Evolutionary conservation across 2,113 vertebrate species (phyloP).

Genomic region (Festucalex cinctus): DNA sequence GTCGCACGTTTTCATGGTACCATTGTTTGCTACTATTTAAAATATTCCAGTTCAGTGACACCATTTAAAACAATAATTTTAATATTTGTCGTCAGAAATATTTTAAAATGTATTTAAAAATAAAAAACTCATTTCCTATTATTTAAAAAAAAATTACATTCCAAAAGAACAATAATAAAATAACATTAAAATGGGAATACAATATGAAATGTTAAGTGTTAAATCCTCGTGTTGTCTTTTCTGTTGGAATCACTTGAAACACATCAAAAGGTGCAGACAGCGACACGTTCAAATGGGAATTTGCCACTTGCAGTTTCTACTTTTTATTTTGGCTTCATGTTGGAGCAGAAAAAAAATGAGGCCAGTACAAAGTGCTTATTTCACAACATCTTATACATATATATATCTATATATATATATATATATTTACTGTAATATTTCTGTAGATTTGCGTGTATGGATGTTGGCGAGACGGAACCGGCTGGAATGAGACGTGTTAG

Average conservation of each 20-base stretch:
- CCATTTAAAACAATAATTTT: too few relatives aligned
- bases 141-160: too few relatives aligned
- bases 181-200: too few relatives aligned
- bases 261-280: neutral
- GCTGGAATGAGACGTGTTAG: constrained; percentile 1
- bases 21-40: too few relatives aligned
- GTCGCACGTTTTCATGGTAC: too few relatives aligned
- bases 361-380: constrained; percentile 21
- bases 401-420: constrained; percentile 43
- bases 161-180: too few relatives aligned
- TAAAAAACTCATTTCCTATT: too few relatives aligned
- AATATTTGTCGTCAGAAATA: too few relatives aligned
- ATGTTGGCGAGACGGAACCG: neutral
- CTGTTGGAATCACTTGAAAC: neutral
- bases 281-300: neutral
- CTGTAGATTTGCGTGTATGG: neutral
- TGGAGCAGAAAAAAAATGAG: constrained; percentile 11
- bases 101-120: too few relatives aligned
- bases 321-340: constrained; percentile 5
- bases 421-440: constrained; percentile 6
- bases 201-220: neutral
- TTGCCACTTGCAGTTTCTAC: constrained; percentile 5
- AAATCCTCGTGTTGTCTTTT: neutral
- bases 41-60: too few relatives aligned
- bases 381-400: constrained; percentile 44